Evolutionary conservation across 2,888 invertebrate genomes (phyloP).

Genomic region (Clistopyga incitator): DNA sequence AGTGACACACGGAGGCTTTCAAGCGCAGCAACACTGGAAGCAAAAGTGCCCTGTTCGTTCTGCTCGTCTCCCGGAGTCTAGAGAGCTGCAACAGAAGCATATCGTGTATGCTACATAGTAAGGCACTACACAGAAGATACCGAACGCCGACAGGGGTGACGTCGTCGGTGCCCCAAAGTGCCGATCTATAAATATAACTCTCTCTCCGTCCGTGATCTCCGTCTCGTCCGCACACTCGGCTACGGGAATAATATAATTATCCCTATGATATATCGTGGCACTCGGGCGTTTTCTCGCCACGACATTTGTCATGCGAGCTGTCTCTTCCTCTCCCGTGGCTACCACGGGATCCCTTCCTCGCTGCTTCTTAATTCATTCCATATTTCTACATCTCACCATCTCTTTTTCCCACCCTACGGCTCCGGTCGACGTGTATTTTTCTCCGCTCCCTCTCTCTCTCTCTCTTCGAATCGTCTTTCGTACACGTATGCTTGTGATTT

Average conservation of each 20-base stretch:
- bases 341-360: conserved; percentile 74
- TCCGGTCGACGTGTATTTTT: conserved; percentile 32
- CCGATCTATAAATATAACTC: conserved; percentile 49
- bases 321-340: conserved; percentile 61
- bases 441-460: conserved; percentile 1
- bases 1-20: conserved; percentile 49
- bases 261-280: conserved; percentile 80
- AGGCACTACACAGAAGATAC: conserved; percentile 30
- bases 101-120: conserved; percentile 60
- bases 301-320: conserved; percentile 76
- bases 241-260: conserved; percentile 82
- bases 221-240: conserved; percentile 38
- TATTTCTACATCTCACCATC: conserved; percentile 43
- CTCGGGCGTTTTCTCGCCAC: conserved; percentile 75
- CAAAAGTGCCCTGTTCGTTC: conserved; percentile 32
- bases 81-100: conserved; percentile 23
- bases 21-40: conserved; percentile 31
- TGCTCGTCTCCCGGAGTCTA: conserved; percentile 6
- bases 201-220: neutral
- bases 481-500: conserved; percentile 6
- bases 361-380: conserved; percentile 66
- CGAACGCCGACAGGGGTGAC: conserved; percentile 38
- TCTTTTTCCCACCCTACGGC: neutral
- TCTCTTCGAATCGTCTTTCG: neutral
- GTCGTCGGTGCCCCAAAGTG: conserved; percentile 23